Conservation (phyloP, 64 coral and sea anemone genomes). For the Astreopora myriophthalma region DNA sequence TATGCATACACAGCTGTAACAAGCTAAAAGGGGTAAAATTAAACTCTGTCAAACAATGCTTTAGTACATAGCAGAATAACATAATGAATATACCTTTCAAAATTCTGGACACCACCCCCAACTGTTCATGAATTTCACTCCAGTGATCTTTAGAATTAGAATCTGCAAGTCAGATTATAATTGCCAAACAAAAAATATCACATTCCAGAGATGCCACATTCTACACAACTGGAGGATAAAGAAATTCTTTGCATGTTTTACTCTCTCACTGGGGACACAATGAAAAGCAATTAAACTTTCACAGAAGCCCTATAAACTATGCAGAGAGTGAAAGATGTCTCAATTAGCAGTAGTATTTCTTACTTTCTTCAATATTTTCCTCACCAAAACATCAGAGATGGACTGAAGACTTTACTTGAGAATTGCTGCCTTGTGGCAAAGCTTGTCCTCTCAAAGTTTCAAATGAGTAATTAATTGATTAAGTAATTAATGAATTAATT, state of each 20-base stretch:
- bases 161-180: not conserved
- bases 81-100: not conserved
- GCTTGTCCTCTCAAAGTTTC: not conserved
- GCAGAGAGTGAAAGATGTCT: no score
- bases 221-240: no score
- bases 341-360: no score
- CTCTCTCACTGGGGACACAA: no score
- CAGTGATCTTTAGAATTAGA: not conserved
- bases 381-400: constrained; percentile 4
- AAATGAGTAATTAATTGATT: no score
- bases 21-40: not conserved
- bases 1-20: no score
- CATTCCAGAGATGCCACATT: no score
- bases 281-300: no score
- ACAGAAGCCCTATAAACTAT: no score
- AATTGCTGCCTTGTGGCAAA: not conserved
- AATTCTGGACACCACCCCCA: not conserved
- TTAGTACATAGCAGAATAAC: not conserved
- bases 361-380: not conserved
- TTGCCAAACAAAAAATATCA: no score
- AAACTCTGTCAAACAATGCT: not conserved
- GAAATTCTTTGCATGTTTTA: no score
- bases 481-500: not conserved
- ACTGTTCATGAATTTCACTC: not conserved
- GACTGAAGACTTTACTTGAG: not conserved